phyloP scores from a whole-genome alignment of 1,140 invertebrate species.

The Megalonaias nervosa region DNA sequence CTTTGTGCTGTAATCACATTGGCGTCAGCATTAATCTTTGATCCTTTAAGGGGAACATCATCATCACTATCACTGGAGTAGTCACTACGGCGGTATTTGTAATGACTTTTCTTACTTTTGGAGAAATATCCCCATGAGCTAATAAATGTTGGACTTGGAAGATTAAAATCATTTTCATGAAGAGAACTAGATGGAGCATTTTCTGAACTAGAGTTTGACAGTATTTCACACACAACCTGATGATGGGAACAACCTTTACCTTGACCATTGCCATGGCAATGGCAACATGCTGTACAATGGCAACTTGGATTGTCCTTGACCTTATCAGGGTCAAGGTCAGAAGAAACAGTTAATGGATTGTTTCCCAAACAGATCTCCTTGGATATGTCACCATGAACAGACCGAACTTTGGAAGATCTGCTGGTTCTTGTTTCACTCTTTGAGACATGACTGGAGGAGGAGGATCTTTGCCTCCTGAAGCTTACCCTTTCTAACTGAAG shows the following conservation, averaged over 20 bases:
- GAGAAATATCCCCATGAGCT: conserved; percentile 64
- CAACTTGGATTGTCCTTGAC: background rate
- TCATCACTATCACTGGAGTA: conserved; percentile 66
- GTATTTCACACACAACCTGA: conserved; percentile 22
- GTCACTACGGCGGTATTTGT: conserved; percentile 63
- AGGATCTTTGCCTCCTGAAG: too few species aligned
- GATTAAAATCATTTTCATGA: conserved; percentile 6
- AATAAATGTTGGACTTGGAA: conserved; percentile 40
- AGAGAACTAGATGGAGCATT: background rate
- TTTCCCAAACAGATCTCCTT: too few species aligned
- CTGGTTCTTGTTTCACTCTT: too few species aligned
- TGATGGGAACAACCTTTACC: conserved; percentile 21
- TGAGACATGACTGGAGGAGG: too few species aligned
- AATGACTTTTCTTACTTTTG: conserved; percentile 50
- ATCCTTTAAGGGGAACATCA: conserved; percentile 20
- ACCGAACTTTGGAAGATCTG: too few species aligned
- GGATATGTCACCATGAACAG: too few species aligned
- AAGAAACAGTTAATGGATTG: too few species aligned
- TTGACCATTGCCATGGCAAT: conserved; percentile 32
- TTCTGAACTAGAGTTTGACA: conserved; percentile 21
- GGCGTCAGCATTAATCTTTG: conserved; percentile 13
- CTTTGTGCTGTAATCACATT: conserved; percentile 34
- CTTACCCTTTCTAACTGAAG: too few species aligned
- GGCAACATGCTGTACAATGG: conserved; percentile 30
- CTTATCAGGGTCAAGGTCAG: too few species aligned